A percentile compares a stretch with the other conserved stretches of the same genome.
Conservation (phyloP, 2,888 invertebrate genomes). For the Hedya salicella region DNA sequence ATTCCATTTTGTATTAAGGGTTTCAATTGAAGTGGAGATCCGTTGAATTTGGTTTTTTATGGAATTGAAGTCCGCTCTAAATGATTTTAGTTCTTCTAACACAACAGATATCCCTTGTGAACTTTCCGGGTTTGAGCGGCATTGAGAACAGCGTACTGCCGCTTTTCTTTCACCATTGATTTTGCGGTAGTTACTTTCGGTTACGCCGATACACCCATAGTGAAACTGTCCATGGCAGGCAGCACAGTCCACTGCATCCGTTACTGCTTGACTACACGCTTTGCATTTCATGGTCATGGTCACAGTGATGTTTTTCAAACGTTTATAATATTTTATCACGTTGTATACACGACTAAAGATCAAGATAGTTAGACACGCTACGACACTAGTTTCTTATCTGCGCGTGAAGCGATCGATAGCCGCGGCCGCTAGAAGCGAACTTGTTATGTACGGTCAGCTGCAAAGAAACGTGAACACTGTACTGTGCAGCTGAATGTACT, state of each 20-base stretch:
- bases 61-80: background rate
- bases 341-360: background rate
- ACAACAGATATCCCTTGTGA: background rate
- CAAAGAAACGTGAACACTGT: no score
- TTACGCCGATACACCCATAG: background rate
- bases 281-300: background rate
- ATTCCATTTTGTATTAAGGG: background rate
- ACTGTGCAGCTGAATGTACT: no score
- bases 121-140: background rate
- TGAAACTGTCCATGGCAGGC: background rate
- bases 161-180: background rate
- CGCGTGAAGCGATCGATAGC: background rate
- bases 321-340: no score
- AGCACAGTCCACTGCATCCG: background rate
- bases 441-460: no score
- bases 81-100: background rate
- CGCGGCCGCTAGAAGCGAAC: background rate
- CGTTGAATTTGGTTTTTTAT: background rate
- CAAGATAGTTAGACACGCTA: background rate
- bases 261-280: background rate
- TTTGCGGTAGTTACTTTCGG: constrained; percentile 5
- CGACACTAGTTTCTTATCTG: background rate
- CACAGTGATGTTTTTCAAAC: background rate
- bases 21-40: background rate
- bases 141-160: background rate